Conservation (phyloP, 2,888 invertebrate species). For the Andrena flavipes region DNA sequence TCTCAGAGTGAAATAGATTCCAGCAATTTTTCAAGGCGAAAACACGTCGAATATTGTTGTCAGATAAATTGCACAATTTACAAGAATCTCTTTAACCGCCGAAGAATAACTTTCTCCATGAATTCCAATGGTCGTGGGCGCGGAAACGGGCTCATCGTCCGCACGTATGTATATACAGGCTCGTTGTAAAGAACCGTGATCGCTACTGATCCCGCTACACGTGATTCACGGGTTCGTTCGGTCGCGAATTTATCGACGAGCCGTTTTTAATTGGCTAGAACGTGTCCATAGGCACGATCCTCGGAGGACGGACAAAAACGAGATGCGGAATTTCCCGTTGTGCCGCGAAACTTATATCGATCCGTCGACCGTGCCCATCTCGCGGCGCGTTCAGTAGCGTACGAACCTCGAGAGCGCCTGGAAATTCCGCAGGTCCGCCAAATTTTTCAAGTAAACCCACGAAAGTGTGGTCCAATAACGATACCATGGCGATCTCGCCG, state of each 20-base stretch:
- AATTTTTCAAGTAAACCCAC: background rate
- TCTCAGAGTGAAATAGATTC: background rate
- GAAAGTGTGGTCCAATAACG: too few species aligned
- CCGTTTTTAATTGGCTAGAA: constrained; percentile 64
- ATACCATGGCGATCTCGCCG: too few species aligned
- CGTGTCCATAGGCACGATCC: constrained; percentile 5
- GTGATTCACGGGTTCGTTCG: constrained; percentile 19
- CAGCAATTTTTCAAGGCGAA: background rate
- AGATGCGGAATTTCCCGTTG: constrained; percentile 52
- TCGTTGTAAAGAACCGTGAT: background rate
- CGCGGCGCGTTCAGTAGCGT: constrained; percentile 44
- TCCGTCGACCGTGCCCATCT: constrained; percentile 42
- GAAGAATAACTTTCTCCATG: constrained; percentile 6
- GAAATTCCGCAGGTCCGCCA: background rate
- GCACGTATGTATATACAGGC: background rate
- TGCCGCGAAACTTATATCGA: constrained; percentile 59
- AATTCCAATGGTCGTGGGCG: background rate
- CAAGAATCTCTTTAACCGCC: background rate
- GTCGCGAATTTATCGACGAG: constrained; percentile 54
- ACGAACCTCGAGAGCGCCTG: constrained; percentile 9
- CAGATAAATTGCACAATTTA: background rate
- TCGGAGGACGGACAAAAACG: constrained; percentile 29
- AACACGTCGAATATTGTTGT: background rate
- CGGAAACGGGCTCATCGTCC: background rate
- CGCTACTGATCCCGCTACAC: background rate